A percentile compares a stretch with the other conserved stretches of the same genome.
Conservation (phyloP, 2,888 invertebrate genomes). For the Ornithoptera priamus region DNA sequence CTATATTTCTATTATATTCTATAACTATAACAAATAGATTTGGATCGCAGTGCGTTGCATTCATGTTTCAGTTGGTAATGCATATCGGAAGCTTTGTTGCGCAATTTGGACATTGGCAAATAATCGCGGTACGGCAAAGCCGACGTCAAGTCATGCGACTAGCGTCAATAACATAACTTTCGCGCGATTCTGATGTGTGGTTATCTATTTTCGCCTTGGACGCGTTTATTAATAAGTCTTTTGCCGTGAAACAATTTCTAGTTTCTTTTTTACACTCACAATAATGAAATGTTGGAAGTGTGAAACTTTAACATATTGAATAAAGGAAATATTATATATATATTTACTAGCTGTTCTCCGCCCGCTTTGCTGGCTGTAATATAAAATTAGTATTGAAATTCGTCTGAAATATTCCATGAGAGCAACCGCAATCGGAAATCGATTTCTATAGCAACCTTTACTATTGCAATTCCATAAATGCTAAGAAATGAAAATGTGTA, state of each 20-base stretch:
- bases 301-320: no score
- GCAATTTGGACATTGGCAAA: constrained; percentile 20
- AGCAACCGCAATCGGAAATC: no score
- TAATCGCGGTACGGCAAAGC: constrained; percentile 9
- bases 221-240: constrained; percentile 16
- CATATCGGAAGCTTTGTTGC: constrained; percentile 12
- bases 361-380: no score
- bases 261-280: constrained; percentile 9
- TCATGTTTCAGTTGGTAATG: not conserved
- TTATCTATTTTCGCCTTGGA: constrained; percentile 19
- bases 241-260: constrained; percentile 7
- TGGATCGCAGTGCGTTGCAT: not conserved
- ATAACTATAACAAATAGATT: not conserved
- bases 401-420: no score
- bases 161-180: constrained; percentile 22
- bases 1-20: not conserved
- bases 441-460: no score
- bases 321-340: no score
- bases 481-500: no score
- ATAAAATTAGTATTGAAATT: no score
- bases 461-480: no score
- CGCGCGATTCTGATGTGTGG: constrained; percentile 9
- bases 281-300: not conserved
- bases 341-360: no score
- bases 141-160: constrained; percentile 22